Percentiles rank a stretch among this genome's conserved stretches.
Conservation (phyloP, 2,888 invertebrate genomes). For the Eucera pruinosa region DNA sequence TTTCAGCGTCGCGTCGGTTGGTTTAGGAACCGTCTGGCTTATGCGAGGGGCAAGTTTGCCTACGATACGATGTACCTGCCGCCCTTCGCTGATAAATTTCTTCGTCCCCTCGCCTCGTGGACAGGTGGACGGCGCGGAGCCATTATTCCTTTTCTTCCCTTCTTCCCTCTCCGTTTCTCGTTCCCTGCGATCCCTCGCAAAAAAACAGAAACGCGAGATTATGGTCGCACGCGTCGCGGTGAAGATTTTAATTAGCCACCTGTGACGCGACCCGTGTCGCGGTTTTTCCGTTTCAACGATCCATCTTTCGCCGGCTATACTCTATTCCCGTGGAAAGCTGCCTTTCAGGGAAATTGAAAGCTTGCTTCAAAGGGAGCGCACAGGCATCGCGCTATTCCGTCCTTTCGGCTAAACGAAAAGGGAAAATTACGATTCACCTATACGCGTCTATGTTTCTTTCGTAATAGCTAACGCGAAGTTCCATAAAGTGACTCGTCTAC, state of each 20-base stretch:
- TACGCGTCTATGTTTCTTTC: too few relatives aligned
- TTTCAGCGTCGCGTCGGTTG: conserved; percentile 56
- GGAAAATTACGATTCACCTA: too few relatives aligned
- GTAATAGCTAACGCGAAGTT: too few relatives aligned
- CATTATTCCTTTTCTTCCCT: neutral
- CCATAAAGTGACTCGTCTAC: too few relatives aligned
- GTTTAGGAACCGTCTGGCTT: conserved; percentile 47
- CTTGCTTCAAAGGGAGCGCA: too few relatives aligned
- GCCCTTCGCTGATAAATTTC: conserved; percentile 59
- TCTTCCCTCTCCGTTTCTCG: neutral
- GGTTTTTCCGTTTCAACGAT: neutral
- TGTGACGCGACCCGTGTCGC: conserved; percentile 5
- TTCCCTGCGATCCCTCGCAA: neutral
- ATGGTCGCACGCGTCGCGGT: conserved; percentile 1
- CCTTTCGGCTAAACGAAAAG: too few relatives aligned
- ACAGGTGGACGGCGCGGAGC: conserved; percentile 53
- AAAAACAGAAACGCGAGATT: conserved; percentile 6
- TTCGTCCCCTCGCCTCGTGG: neutral
- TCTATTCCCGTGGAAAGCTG: too few relatives aligned
- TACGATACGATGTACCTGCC: conserved; percentile 62
- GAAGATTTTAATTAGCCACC: conserved; percentile 29
- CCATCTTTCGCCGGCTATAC: neutral
- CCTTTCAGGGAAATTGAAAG: too few relatives aligned
- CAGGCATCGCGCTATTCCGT: too few relatives aligned
- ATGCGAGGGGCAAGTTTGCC: conserved; percentile 30